Base-by-base conservation (phyloP, 2,113 vertebrate genomes). In the Chrysemys picta region DNA sequence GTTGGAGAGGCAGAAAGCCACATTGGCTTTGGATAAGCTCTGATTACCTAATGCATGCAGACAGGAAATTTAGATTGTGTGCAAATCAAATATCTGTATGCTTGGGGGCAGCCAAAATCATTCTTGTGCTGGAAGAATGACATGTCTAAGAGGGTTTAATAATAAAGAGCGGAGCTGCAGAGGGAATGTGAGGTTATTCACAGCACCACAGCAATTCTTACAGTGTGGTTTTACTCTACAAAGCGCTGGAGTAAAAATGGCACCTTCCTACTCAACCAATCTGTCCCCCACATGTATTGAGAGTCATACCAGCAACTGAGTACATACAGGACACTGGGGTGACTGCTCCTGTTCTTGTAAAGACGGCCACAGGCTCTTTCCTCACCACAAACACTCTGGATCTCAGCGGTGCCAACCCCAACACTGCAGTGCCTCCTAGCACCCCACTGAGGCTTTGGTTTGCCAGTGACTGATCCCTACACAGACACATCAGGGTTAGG, bases 331-430 rank as follows among this genome's bases (percentile, higher is more conserved):
- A 65, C 3, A 17, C 31, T 84, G 29, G 24, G 17, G 6, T 16
- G 42, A 78, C 24, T 1, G 7, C 12, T 10, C 47, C 24, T 59
- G 47, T 42, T 22, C 42, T 65, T 47, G 42, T 62, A 47, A 21
- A 13, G 8, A 24, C 42, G 35, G 42, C 52, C 80, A 81, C 35
- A 80, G 6, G 10, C 47, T 21, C 56, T 84, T 1, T 81, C 62
- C n/a, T 4, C 52, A 47, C 75, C n/a, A 84, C 0, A 0, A 57
- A 14, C 2, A 31, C 2, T 27, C 14, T 0, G 0, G 6, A 35
- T 7, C 2, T 3, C 38, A 29, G 78, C 3, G 2, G n/a, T 2
- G 0, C 11, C 62, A 90, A 80, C 56, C 8, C 42, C 31, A 50
- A 29, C n/a, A n/a, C 0, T 2, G 35, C 81, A 90, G 45, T 53